These are phyloP conservation scores for Squalus acanthias DNA, from an alignment of 2,797 vertebrate species.

Conservation along the genomic window DNA sequence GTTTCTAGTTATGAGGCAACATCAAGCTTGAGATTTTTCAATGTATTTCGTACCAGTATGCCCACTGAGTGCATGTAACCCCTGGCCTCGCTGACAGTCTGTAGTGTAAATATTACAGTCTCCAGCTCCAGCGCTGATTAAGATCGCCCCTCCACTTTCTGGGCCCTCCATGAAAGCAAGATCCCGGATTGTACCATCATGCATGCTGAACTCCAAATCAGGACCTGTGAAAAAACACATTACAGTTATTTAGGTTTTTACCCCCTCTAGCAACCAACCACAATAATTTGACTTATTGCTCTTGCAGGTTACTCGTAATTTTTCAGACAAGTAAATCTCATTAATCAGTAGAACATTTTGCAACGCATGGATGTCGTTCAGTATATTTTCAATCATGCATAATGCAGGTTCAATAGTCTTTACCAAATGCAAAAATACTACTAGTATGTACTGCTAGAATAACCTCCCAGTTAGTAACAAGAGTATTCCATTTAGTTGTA, in stretches of 20 bases:
- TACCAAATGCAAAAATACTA: not conserved
- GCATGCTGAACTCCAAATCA: slow-evolving; percentile 98
- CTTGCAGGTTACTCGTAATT: not conserved
- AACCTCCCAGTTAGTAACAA: not conserved
- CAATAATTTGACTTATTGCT: not conserved
- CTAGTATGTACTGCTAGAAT: not conserved
- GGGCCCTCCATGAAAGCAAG: slow-evolving; percentile 97
- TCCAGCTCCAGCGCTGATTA: slow-evolving; percentile 94
- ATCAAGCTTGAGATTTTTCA: not conserved
- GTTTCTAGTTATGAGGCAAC: not conserved
- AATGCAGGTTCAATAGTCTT: not conserved
- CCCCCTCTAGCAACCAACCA: not conserved
- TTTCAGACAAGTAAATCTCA: not conserved
- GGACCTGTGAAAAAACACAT: slow-evolving; percentile 66
- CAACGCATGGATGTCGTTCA: not conserved
- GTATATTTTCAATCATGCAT: not conserved
- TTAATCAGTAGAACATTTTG: not conserved
- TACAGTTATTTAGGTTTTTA: not conserved
- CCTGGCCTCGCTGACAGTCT: slow-evolving; percentile 92
- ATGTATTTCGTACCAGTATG: slow-evolving; percentile 74
- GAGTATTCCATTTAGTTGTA: not conserved
- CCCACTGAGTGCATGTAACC: slow-evolving; percentile 90
- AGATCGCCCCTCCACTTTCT: slow-evolving; percentile 85
- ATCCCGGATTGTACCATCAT: slow-evolving; percentile 94
- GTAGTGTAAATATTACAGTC: slow-evolving; percentile 98